Evolutionary conservation across 2,113 vertebrate species (phyloP).

Genomic region (Peromyscus maniculatus): DNA sequence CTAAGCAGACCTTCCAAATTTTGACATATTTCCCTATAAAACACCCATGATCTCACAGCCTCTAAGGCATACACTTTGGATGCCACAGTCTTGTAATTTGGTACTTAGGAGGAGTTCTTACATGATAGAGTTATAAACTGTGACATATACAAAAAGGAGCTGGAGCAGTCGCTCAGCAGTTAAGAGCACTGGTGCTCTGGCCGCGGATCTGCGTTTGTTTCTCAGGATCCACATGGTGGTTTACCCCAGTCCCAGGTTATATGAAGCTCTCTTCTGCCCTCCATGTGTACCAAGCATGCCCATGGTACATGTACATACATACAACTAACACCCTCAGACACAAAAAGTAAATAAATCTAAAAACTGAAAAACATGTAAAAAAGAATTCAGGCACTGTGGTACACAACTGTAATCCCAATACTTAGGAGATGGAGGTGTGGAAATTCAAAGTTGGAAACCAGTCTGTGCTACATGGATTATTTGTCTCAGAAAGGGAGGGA

Average conservation of each 20-base stretch:
- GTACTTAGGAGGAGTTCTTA: not conserved
- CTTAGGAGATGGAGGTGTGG: not conserved
- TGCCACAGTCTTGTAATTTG: not conserved
- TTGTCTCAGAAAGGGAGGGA: not conserved
- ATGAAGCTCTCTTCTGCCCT: not conserved
- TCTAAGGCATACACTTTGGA: not conserved
- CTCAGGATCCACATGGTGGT: not conserved
- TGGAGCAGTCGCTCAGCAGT: not conserved
- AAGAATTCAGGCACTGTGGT: not conserved
- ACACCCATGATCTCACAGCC: not conserved
- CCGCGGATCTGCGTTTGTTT: not conserved
- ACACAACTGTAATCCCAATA: not conserved
- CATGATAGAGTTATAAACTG: not conserved
- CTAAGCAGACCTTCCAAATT: slow-evolving; percentile 36
- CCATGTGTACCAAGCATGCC: not conserved
- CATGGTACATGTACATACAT: too few relatives aligned
- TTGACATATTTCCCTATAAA: not conserved
- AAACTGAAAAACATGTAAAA: not conserved
- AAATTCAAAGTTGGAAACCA: not conserved
- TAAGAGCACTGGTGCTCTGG: not conserved
- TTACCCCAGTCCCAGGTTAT: not conserved
- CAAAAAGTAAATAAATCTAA: not conserved
- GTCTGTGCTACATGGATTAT: not conserved
- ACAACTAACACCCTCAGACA: not conserved
- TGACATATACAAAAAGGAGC: not conserved